phyloP scores from a whole-genome alignment of 1,140 invertebrate genomes.

The Drosophila parvula region DNA sequence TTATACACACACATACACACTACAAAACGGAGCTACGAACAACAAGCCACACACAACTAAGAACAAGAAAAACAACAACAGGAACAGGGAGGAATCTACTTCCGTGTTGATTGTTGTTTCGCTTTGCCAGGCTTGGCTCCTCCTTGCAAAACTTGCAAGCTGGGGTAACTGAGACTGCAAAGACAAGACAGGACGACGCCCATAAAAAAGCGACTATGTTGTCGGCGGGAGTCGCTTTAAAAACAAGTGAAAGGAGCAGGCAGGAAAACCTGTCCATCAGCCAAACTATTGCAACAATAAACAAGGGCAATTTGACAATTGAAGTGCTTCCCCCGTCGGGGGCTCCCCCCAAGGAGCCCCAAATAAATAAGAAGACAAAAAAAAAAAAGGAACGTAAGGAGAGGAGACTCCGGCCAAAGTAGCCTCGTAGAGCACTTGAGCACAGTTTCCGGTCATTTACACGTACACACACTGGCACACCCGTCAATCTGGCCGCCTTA shows the following conservation, averaged over 20 bases:
- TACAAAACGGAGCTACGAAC: conserved; percentile 37
- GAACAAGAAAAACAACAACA: conserved; percentile 38
- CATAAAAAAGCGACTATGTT: conserved; percentile 77
- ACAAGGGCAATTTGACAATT: conserved; percentile 82
- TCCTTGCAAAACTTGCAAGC: conserved; percentile 12
- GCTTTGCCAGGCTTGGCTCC: conserved; percentile 58
- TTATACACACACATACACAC: conserved; percentile 49
- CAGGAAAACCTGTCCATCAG: conserved; percentile 76
- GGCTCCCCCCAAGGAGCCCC: neutral
- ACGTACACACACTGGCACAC: conserved; percentile 59
- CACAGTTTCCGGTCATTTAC: conserved; percentile 82
- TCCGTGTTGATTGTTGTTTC: conserved; percentile 81
- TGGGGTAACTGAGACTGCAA: conserved; percentile 35
- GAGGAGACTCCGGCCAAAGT: conserved; percentile 35
- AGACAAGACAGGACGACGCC: conserved; percentile 64
- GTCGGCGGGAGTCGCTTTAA: conserved; percentile 76
- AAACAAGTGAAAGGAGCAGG: conserved; percentile 73
- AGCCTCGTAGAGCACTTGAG: conserved; percentile 71
- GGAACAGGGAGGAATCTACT: conserved; percentile 61
- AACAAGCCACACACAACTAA: conserved; percentile 22
- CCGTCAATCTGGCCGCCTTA: conserved; percentile 12
- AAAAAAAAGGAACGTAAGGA: neutral
- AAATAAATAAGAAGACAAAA: conserved; percentile 3
- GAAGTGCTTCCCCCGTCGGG: conserved; percentile 62
- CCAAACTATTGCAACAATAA: conserved; percentile 82